Evolutionary conservation across 2,797 vertebrate genomes (phyloP).

Genomic region (Sebastolobus alascanus): DNA sequence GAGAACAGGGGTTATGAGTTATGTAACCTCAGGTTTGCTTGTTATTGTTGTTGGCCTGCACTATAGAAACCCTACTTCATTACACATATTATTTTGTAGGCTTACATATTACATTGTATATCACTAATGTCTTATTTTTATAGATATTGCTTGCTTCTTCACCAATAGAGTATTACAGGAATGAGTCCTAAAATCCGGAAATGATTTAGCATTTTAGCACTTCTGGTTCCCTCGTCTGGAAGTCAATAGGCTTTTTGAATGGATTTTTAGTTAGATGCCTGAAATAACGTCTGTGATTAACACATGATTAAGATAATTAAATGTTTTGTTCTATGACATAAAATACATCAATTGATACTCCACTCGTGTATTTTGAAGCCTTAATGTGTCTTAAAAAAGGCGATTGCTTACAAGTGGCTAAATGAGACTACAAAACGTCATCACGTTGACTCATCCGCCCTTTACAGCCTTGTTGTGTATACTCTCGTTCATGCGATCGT

Average conservation of each 20-base stretch:
- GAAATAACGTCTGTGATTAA: too few species aligned
- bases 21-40: conserved; percentile 6
- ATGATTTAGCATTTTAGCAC: not conserved
- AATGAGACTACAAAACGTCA: too few species aligned
- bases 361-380: too few species aligned
- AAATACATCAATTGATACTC: too few species aligned
- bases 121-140: conserved; percentile 39
- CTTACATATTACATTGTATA: conserved; percentile 14
- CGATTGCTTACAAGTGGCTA: too few species aligned
- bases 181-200: not conserved
- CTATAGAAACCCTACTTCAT: conserved; percentile 3
- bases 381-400: too few species aligned
- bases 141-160: conserved; percentile 10
- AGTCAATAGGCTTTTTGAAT: not conserved
- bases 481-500: too few species aligned
- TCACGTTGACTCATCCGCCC: too few species aligned
- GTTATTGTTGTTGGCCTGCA: conserved; percentile 20
- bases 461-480: too few species aligned
- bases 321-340: too few species aligned
- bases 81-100: conserved; percentile 10
- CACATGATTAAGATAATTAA: too few species aligned
- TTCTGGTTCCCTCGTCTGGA: not conserved
- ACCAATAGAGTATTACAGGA: not conserved
- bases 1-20: not conserved
- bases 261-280: not conserved